Conservation (phyloP, 2,888 invertebrate species). For the Philonicus albiceps region DNA sequence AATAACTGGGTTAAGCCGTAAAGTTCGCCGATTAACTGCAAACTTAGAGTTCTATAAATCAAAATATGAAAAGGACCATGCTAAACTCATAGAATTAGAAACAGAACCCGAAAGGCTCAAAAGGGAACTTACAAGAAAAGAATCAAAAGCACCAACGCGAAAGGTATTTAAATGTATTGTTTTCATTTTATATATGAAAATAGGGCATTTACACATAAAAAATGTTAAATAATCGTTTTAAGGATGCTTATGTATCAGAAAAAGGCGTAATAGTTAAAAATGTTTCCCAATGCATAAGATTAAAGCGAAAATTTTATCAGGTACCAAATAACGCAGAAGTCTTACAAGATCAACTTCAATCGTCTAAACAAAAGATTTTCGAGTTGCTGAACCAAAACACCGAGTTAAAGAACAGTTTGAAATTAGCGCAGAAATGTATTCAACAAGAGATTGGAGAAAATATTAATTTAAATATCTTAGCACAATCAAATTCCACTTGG, state of each 20-base stretch:
- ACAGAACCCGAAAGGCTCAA: not conserved
- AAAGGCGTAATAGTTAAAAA: too few species aligned
- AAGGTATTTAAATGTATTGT: not conserved
- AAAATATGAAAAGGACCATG: conserved; percentile 54
- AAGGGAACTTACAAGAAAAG: not conserved
- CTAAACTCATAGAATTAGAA: conserved; percentile 52
- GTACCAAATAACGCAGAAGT: conserved; percentile 52
- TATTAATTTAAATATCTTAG: conserved; percentile 70
- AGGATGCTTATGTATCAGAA: too few species aligned
- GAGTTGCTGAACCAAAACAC: conserved; percentile 75
- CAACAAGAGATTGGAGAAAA: conserved; percentile 80
- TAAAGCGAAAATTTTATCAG: conserved; percentile 47
- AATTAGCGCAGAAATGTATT: conserved; percentile 76
- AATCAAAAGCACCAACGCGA: not conserved
- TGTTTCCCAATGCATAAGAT: not conserved
- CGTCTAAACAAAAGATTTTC: conserved; percentile 70
- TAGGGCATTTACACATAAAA: too few species aligned
- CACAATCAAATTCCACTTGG: conserved; percentile 71
- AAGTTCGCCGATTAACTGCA: conserved; percentile 57
- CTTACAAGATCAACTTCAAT: conserved; percentile 67
- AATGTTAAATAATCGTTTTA: too few species aligned
- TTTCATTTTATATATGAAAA: not conserved
- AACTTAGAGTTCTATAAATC: conserved; percentile 57
- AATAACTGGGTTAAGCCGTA: conserved; percentile 59
- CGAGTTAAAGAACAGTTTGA: conserved; percentile 75